Percentiles rank a stretch among this genome's conserved stretches.
These are phyloP conservation scores for Ia io DNA, from an alignment of 2,113 vertebrate genomes.

Conservation along the genomic window DNA sequence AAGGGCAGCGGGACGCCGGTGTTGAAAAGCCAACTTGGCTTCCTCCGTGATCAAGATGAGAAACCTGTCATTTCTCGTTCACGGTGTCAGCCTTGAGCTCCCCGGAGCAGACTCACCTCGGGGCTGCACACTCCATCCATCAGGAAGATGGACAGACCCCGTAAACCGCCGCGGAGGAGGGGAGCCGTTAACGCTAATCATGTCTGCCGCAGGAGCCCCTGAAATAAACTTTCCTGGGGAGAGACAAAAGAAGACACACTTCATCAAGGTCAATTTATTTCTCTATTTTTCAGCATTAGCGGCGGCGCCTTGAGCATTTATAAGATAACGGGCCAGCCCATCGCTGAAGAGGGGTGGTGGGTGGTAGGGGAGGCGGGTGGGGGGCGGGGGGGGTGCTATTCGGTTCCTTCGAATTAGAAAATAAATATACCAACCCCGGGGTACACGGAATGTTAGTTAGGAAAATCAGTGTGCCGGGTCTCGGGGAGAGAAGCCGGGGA, in stretches of 20 bases:
- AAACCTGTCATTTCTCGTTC: constrained; percentile 99
- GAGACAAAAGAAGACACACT: constrained; percentile 90
- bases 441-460: constrained; percentile 58
- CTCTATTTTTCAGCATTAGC: constrained; percentile 90
- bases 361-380: not conserved
- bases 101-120: constrained; percentile 97
- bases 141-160: constrained; percentile 99
- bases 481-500: no score
- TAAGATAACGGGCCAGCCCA: constrained; percentile 74
- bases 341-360: constrained; percentile 35
- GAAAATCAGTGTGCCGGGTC: constrained; percentile 39
- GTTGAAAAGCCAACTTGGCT: constrained; percentile 88
- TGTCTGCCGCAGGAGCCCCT: constrained; percentile 86
- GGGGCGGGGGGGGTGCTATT: not conserved
- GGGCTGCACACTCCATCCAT: constrained; percentile 99
- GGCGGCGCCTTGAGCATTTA: constrained; percentile 84
- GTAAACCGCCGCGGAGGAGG: constrained; percentile 88
- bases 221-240: constrained; percentile 89
- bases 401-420: constrained; percentile 59
- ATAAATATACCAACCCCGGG: constrained; percentile 30
- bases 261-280: constrained; percentile 92
- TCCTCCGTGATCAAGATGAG: constrained; percentile 96
- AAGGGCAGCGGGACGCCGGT: constrained; percentile 95
- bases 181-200: constrained; percentile 90
- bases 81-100: constrained; percentile 99